A percentile compares a stretch with the other conserved stretches of the same genome.
Conservation (phyloP, 2,888 invertebrate species). For the Pocota personata region DNA sequence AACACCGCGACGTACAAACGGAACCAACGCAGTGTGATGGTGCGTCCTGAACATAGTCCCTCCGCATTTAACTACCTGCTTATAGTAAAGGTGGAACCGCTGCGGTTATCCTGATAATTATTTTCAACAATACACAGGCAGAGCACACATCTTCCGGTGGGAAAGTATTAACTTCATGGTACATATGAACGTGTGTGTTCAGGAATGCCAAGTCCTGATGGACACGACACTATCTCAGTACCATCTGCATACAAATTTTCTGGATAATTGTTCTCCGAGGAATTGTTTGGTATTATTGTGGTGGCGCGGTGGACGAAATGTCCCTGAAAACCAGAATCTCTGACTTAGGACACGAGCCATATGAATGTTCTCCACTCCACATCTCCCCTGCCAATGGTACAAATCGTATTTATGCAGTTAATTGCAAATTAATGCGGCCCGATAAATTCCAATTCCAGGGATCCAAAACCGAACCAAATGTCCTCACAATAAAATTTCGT, state of each 20-base stretch:
- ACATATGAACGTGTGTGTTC: not conserved
- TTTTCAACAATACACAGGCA: conserved; percentile 56
- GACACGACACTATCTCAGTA: conserved; percentile 15
- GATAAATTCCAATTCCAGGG: conserved; percentile 64
- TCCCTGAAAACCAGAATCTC: conserved; percentile 40
- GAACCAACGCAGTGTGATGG: conserved; percentile 30
- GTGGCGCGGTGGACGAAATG: not conserved
- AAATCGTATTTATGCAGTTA: conserved; percentile 70
- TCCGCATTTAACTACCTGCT: not conserved
- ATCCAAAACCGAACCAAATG: conserved; percentile 51
- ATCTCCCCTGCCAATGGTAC: conserved; percentile 22
- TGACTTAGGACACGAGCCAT: conserved; percentile 18
- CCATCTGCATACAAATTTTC: conserved; percentile 57
- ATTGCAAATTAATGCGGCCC: conserved; percentile 71
- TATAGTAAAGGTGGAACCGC: conserved; percentile 47
- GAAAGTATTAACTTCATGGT: not conserved
- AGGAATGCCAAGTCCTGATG: conserved; percentile 23
- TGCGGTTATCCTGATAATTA: conserved; percentile 70
- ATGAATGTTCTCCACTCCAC: conserved; percentile 6
- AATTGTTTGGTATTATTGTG: conserved; percentile 42
- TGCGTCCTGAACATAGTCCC: not conserved
- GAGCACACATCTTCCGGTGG: not conserved
- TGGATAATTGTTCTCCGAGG: conserved; percentile 57
- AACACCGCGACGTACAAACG: conserved; percentile 15
- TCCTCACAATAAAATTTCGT: conserved; percentile 60